Evolutionary conservation across 2,797 vertebrate genomes (phyloP).

Genomic region (Thripadectes ignobilis): DNA sequence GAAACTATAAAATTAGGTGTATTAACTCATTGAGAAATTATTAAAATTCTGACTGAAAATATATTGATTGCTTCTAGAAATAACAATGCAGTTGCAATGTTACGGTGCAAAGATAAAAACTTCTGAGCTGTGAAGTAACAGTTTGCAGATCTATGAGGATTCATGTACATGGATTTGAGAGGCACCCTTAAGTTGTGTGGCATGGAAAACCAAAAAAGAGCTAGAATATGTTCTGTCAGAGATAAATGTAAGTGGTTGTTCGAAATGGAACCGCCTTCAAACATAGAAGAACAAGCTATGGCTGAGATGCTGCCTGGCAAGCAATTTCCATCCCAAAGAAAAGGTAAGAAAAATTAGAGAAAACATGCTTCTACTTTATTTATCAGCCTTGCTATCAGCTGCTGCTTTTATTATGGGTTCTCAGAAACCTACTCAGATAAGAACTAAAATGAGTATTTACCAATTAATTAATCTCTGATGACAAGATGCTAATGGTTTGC

Average conservation of each 20-base stretch:
- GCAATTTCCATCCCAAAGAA: not conserved
- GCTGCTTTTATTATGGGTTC: not conserved
- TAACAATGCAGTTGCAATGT: slow-evolving; percentile 1
- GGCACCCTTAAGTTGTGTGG: not conserved
- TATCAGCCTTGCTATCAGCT: not conserved
- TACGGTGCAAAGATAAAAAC: not conserved
- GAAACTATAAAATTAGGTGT: slow-evolving; percentile 31
- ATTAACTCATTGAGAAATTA: slow-evolving; percentile 16
- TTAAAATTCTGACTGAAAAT: slow-evolving; percentile 29
- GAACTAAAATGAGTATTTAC: not conserved
- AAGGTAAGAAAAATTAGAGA: not conserved
- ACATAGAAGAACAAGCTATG: not conserved
- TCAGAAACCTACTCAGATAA: not conserved
- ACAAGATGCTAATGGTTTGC: not conserved
- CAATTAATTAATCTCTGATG: not conserved
- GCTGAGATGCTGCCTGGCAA: not conserved
- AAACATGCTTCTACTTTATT: not conserved
- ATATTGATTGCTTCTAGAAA: slow-evolving; percentile 11
- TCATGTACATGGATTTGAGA: not conserved
- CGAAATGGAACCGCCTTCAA: not conserved
- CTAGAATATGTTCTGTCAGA: not conserved
- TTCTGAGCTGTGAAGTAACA: not conserved
- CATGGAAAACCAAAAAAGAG: not conserved
- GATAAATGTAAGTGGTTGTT: not conserved
- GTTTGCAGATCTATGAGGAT: not conserved